Base-by-base conservation (phyloP, 2,888 invertebrate species). In the Ormyrus rosae region DNA sequence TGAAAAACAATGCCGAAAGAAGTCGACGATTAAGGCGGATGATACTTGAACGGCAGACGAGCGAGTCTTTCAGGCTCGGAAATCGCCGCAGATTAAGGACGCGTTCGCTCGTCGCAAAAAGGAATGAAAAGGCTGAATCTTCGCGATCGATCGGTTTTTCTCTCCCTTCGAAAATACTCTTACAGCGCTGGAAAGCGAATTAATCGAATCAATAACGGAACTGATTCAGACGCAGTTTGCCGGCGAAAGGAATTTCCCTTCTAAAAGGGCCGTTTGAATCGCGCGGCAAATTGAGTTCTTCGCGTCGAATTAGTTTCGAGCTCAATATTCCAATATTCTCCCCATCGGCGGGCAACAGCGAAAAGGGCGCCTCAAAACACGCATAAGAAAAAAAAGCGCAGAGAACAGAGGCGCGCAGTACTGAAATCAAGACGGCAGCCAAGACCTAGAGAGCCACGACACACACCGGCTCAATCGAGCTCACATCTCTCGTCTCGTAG, bases 11-110 rank as follows among this genome's bases (percentile, higher is more conserved):
- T 5, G 69, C 50, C 65, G 46, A 64, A 69, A 56, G 34, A n/a
- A 61, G 34, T 13, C 56, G 8, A 60, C 48, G 68, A 72, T 67
- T 65, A 60, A 68, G 55, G 67, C 34, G 34, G 58, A 65, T 60
- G 74, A 56, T 74, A 8, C 65, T 64, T 53, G 34, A 58, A 7
- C 19, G 45, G 10, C 51, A 45, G 63, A n/a, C n/a, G 19, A 63
- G 1, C 8, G 53, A 45, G 51, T 53, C 53, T 34, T 34, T 48
- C 0, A 19, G n/a, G 8, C 45, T 63, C 50, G n/a, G 65, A n/a
- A 51, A 60, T 51, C 9, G 46, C 53, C 67, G 61, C 46, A 75
- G 53, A 68, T 75, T 75, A 75, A 61, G 53, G 68, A 45, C 75
- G n/a, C 60, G 60, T 46, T 51, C 13, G 19, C 9, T 51, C 75